Conservation (phyloP, 2,797 vertebrate genomes). For the Synaphobranchus kaupii region DNA sequence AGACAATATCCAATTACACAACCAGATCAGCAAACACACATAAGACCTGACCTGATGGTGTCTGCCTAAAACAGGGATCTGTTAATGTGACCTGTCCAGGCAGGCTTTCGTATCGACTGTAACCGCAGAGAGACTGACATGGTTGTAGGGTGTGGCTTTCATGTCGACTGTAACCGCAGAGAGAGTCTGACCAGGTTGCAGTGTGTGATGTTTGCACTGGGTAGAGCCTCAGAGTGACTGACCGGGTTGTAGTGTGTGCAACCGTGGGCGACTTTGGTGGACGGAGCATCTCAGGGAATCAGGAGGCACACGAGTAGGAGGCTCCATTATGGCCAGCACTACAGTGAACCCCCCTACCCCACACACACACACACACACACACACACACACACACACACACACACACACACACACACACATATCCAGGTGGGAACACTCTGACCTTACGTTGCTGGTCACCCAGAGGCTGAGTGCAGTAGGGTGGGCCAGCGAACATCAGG, state of each 20-base stretch:
- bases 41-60: background rate
- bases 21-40: background rate
- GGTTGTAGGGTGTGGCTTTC: background rate
- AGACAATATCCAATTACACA: background rate
- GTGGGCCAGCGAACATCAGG: background rate
- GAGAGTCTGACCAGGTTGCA: background rate
- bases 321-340: constrained; percentile 56
- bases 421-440: background rate
- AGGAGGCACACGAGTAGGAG: constrained; percentile 59
- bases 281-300: constrained; percentile 53
- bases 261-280: background rate
- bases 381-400: too few relatives aligned
- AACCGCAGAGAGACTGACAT: background rate
- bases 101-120: background rate
- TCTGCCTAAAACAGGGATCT: background rate
- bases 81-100: background rate
- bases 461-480: background rate
- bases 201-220: background rate
- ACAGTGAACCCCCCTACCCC: constrained; percentile 47
- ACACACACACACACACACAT: constrained; percentile 31
- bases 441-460: constrained; percentile 6
- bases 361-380: too few relatives aligned
- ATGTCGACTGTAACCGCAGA: background rate
- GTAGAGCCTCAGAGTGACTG: background rate
- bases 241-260: background rate